A percentile compares a stretch with the other conserved stretches of the same genome.
These are phyloP conservation scores for Sylvia atricapilla DNA, from an alignment of 2,113 vertebrate species.

Conservation along the genomic window DNA sequence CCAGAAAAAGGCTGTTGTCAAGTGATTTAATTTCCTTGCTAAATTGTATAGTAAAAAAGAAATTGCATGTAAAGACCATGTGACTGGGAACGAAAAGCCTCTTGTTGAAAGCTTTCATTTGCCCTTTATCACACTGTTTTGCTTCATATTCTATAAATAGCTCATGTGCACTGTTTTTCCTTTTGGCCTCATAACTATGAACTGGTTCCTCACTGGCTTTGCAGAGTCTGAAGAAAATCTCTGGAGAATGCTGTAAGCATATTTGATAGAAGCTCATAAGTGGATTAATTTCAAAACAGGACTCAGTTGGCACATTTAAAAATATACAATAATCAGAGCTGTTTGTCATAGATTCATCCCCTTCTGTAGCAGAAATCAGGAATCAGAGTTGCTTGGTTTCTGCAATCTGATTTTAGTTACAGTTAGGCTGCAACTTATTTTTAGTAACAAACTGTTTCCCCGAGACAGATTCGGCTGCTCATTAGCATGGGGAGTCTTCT, in stretches of 20 bases:
- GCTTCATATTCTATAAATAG: slow-evolving; percentile 68
- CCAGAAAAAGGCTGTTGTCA: neutral
- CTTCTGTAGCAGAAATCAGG: slow-evolving; percentile 37
- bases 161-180: slow-evolving; percentile 14
- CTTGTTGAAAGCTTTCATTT: slow-evolving; percentile 6
- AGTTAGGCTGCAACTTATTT: slow-evolving; percentile 73
- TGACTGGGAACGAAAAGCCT: neutral
- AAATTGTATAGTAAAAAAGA: slow-evolving; percentile 4
- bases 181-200: slow-evolving; percentile 50
- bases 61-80: neutral
- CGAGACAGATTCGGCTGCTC: slow-evolving; percentile 68
- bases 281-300: slow-evolving; percentile 22
- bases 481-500: slow-evolving; percentile 69
- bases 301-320: neutral
- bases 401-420: slow-evolving; percentile 70
- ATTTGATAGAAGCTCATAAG: slow-evolving; percentile 1
- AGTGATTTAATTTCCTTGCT: slow-evolving; percentile 3
- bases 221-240: slow-evolving; percentile 9
- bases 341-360: slow-evolving; percentile 49
- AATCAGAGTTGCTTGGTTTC: slow-evolving; percentile 32
- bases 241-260: neutral
- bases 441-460: slow-evolving; percentile 76
- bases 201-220: slow-evolving; percentile 44
- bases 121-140: slow-evolving; percentile 60
- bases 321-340: slow-evolving; percentile 15